Conservation (phyloP, 2,888 invertebrate genomes). For the Celastrina argiolus region DNA sequence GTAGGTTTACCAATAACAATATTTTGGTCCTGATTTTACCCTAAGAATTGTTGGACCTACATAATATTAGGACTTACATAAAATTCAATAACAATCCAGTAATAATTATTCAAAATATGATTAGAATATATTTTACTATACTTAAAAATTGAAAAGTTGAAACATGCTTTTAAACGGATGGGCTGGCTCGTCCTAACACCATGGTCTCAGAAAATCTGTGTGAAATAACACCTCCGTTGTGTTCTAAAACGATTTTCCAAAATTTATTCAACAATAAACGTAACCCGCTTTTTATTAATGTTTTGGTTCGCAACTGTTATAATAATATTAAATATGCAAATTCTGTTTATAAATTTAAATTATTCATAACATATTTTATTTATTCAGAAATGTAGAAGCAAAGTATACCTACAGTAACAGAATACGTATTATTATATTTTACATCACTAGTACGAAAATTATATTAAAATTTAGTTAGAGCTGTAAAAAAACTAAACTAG, state of each 20-base stretch:
- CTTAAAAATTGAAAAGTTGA: no score
- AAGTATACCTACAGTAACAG: neutral
- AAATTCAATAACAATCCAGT: no score
- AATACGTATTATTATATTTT: neutral
- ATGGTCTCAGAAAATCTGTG: no score
- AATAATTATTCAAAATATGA: no score
- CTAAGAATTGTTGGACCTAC: no score
- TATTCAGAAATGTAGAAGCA: neutral
- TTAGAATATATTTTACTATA: no score
- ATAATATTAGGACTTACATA: no score
- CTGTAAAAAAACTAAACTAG: neutral
- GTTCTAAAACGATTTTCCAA: neutral
- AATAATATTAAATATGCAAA: neutral
- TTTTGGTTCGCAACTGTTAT: neutral
- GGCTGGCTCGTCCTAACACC: no score
- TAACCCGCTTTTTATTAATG: neutral
- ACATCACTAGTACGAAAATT: neutral
- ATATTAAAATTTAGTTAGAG: neutral
- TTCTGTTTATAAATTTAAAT: slow-evolving; percentile 1
- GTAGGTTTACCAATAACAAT: no score
- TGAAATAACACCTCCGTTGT: no score
- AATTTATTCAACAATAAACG: neutral
- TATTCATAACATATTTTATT: neutral
- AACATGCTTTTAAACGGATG: no score
- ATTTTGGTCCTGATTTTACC: no score